phyloP scores from a whole-genome alignment of 2,888 invertebrate genomes.

The Phaedon cochleariae region DNA sequence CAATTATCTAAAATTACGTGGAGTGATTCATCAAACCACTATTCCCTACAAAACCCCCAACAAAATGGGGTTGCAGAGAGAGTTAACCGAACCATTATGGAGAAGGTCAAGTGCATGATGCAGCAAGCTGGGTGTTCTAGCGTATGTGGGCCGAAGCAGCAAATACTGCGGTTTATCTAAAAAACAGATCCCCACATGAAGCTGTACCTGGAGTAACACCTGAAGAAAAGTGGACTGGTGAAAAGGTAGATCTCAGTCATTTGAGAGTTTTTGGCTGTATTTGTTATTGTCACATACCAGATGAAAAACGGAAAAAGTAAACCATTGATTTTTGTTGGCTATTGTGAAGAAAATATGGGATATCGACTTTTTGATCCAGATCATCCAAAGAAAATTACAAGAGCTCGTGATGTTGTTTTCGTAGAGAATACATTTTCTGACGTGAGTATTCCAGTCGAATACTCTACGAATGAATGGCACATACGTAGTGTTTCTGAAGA shows the following conservation, averaged over 20 bases:
- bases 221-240: not conserved
- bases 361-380: not conserved
- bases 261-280: not conserved
- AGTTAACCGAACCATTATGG: not conserved
- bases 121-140: not conserved
- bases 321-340: not conserved
- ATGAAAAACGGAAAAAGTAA: not conserved
- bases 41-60: slow-evolving; percentile 12
- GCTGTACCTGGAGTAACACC: not conserved
- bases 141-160: not conserved
- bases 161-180: not conserved
- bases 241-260: not conserved
- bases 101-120: not conserved
- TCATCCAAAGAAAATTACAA: not conserved
- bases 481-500: no score
- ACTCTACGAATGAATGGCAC: no score
- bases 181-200: not conserved
- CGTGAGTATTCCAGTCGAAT: no score
- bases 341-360: not conserved
- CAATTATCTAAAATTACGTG: slow-evolving; percentile 6
- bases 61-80: slow-evolving; percentile 25
- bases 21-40: slow-evolving; percentile 11
- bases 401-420: not conserved
- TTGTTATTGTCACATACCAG: not conserved
- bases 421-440: no score